These are phyloP conservation scores for Chloropsis hardwickii DNA, from an alignment of 2,113 vertebrate species.

Conservation along the genomic window DNA sequence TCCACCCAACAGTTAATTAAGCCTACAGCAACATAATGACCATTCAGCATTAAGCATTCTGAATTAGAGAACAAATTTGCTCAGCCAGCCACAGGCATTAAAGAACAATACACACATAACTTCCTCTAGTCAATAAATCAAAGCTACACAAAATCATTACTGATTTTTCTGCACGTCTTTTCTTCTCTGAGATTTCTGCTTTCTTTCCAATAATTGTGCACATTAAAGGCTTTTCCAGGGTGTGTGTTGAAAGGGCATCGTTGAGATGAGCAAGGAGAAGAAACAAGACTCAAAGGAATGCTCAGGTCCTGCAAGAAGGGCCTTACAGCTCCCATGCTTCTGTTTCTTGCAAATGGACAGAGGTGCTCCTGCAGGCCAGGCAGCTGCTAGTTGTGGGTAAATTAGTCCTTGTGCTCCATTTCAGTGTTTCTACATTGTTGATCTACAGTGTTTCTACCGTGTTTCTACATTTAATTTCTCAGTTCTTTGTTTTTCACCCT, in stretches of 20 bases:
- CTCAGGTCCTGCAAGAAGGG: not conserved
- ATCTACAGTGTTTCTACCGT: too few relatives aligned
- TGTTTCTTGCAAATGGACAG: not conserved
- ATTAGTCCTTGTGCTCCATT: not conserved
- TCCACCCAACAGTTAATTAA: slow-evolving; percentile 1
- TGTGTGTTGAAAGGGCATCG: not conserved
- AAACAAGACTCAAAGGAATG: not conserved
- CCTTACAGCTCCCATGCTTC: not conserved
- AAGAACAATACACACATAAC: not conserved
- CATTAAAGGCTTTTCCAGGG: not conserved
- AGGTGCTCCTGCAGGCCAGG: not conserved
- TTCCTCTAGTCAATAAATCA: slow-evolving; percentile 15
- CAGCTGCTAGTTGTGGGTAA: not conserved
- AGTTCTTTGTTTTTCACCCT: not conserved
- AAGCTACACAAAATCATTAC: slow-evolving; percentile 17
- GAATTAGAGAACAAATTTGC: not conserved
- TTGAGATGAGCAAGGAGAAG: not conserved
- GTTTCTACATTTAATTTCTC: not conserved
- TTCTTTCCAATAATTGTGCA: not conserved
- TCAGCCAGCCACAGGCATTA: not conserved
- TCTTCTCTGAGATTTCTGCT: not conserved
- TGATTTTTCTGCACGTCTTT: not conserved
- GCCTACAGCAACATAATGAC: not conserved
- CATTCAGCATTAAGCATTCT: not conserved
- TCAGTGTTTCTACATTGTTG: not conserved